Evolutionary conservation across 2,888 invertebrate genomes (phyloP).

Genomic region (Catocala nupta): DNA sequence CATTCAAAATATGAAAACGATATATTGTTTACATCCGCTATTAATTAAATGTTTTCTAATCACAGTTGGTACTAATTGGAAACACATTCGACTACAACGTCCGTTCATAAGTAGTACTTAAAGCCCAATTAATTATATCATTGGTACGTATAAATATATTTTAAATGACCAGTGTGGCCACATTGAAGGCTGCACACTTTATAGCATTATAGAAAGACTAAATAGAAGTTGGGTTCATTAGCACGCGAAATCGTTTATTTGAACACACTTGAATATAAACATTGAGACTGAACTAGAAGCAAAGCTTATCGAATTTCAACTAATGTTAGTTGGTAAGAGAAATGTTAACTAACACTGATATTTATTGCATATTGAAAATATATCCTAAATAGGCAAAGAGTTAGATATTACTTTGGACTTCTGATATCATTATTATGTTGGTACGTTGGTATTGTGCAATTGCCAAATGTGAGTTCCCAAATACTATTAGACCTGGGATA

Average conservation of each 20-base stretch:
- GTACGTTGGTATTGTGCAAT: background rate
- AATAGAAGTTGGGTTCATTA: conserved; percentile 70
- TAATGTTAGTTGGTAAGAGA: conserved; percentile 63
- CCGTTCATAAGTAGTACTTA: conserved; percentile 9
- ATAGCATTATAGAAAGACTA: conserved; percentile 44
- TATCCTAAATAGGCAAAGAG: conserved; percentile 14
- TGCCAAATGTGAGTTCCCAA: too few relatives aligned
- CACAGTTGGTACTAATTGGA: conserved; percentile 7
- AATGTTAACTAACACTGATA: conserved; percentile 61
- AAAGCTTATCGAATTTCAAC: conserved; percentile 77
- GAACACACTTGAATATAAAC: conserved; percentile 59
- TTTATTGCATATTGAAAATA: conserved; percentile 55
- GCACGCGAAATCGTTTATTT: conserved; percentile 69
- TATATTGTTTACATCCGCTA: too few relatives aligned
- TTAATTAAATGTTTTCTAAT: too few relatives aligned
- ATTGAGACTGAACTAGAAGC: conserved; percentile 51
- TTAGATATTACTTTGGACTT: conserved; percentile 1
- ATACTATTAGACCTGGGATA: too few relatives aligned
- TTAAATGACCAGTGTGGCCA: conserved; percentile 21
- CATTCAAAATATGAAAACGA: too few relatives aligned
- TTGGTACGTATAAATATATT: background rate
- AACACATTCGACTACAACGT: conserved; percentile 3
- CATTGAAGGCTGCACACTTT: conserved; percentile 47
- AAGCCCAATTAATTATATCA: conserved; percentile 37
- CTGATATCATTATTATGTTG: conserved; percentile 6